Base-by-base conservation (phyloP, 1,140 invertebrate genomes). In the Ceratina japonica region DNA sequence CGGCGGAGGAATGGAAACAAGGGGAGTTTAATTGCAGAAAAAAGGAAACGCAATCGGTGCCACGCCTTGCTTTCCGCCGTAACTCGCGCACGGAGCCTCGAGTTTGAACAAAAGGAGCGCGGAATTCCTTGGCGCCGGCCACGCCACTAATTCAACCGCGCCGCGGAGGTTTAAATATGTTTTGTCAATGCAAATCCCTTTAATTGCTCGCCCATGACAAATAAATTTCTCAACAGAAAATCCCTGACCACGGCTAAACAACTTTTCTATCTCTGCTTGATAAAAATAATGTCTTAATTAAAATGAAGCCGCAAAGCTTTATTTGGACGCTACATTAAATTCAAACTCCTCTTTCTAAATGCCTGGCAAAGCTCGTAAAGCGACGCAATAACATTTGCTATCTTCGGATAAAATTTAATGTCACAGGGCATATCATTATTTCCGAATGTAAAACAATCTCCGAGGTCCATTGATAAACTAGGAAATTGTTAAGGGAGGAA, bases 21-120 rank as follows among this genome's bases (percentile, higher is more conserved):
- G 64, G 71, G 75, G 73, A 84, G 75, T 65, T 54, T 84, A 84
- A 86, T 84, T 82, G 70, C 74, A 82, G 74, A 75, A 66, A 75
- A 80, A 80, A 80, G 81, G 79, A 81, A 71, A 73, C 64, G 58
- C 44, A 79, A 75, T 80, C 70, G 64, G 56, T 73, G 69, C 78
- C 78, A 75, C 78, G 52, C 78, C 78, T 80, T 80, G 31, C 56
- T 75, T 49, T 74, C 44, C 22, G 54, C 24, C 62, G 52, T 73
- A 73, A 73, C 61, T 44, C 22, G 27, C 12, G 18, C 61, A 52
- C 62, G 70, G 52, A 74, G 52, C 61, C 51, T 22, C 51, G 24
- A 66, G 52, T 54, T 51, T 44, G 37, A 51, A 66, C 31, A 61
- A 72, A 72, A 72, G 37, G 16, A 18, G 18, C 56, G 3, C 15